Evolutionary conservation across 2,797 vertebrate genomes (phyloP), one percentile per base, ranked within the genome.

Genomic region (Enteromius viviparus): DNA sequence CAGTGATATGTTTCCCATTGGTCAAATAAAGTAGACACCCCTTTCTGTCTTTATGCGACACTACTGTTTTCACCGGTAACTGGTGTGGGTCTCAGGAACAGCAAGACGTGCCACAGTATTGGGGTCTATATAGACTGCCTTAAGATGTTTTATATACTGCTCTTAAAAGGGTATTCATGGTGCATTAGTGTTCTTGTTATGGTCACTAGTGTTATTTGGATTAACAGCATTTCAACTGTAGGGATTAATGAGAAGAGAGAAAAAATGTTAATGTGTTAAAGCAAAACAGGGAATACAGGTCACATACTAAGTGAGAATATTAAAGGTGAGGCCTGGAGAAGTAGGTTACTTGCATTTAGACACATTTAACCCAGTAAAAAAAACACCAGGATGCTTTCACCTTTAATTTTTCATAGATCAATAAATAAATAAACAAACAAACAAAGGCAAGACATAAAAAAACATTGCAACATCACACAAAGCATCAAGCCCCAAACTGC

Each of bases 11-110:
- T 83, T 45, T 77, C 69, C 65, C 34, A 11, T 32, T 68, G 32
- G 74, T 37, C 40, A 14, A 70, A 40, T 49, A 51, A 60, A 69
- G 49, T 76, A 40, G 49, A 76, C 37, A 76, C 1, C 72, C 72
- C 62, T 68, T 82, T 42, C 81, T 82, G 32, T 66, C 49, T 23
- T 53, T 51, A 49, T 75, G 79, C 42, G 49, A 76, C 72, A 68
- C 76, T 83, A 58, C 53, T 78, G 82, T 88, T 91, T 91, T 84
- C 84, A 87, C 82, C 87, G 90, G 92, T 82, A 93, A 92, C 96
- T 97, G 96, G 96, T 97, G 95, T 95, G 95, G 95, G 95, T 95
- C 92, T 95, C 94, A 93, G 96, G 94, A 97, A 96, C 96, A 99
- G 96, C 97, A 98, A 96, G 96, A 98, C 96, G 94, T 95, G 92